These are phyloP conservation scores for Gavialis gangeticus DNA, from an alignment of 2,113 vertebrate species.

Conservation along the genomic window DNA sequence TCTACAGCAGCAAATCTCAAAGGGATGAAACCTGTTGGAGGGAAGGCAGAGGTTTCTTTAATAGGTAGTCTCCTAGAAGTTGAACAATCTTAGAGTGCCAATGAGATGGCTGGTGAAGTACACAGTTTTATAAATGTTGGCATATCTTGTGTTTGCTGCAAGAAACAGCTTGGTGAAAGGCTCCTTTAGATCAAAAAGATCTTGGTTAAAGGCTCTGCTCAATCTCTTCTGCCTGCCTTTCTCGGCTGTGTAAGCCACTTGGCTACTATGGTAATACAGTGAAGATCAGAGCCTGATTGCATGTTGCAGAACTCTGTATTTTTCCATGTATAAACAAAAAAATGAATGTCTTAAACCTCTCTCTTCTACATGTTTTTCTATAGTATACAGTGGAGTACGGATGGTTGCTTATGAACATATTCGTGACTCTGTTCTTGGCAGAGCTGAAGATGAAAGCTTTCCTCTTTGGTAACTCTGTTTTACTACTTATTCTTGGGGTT, in stretches of 20 bases:
- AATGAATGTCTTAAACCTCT: neutral
- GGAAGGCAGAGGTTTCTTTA: neutral
- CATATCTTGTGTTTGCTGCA: neutral
- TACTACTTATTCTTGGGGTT: neutral
- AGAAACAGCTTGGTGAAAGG: neutral
- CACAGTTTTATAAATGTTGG: fast-evolving
- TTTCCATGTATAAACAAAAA: neutral
- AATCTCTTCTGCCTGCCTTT: neutral
- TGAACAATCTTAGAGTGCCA: neutral
- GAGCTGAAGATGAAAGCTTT: constrained; percentile 80
- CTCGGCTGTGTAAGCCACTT: neutral
- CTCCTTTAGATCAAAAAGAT: neutral
- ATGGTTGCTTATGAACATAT: constrained; percentile 88
- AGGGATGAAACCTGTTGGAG: neutral
- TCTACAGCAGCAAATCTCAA: constrained; percentile 12
- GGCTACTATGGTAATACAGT: neutral
- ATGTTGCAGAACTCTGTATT: too few species aligned
- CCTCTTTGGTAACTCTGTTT: constrained; percentile 83
- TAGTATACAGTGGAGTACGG: constrained; percentile 88
- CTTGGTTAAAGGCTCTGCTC: neutral
- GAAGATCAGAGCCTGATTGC: neutral
- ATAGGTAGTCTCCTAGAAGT: neutral
- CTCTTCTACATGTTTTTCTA: constrained; percentile 8
- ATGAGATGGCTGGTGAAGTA: neutral
- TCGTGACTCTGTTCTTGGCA: constrained; percentile 84